Conservation (phyloP, 2,797 vertebrate genomes). For the Staurois parvus region DNA sequence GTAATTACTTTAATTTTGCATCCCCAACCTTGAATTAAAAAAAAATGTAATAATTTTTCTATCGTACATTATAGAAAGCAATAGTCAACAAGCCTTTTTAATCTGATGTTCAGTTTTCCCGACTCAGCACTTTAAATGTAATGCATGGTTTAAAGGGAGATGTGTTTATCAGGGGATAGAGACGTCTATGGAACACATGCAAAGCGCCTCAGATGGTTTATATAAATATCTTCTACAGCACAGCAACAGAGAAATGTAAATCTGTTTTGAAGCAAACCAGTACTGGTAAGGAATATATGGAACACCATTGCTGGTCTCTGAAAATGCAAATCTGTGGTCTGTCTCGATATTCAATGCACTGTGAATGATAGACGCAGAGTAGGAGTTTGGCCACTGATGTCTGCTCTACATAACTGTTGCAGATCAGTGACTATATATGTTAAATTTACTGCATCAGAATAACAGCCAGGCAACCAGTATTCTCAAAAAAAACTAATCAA, state of each 20-base stretch:
- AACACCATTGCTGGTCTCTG: too few relatives aligned
- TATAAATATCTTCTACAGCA: not conserved
- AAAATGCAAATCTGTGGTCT: not conserved
- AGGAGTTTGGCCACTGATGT: not conserved
- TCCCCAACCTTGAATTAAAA: conserved; percentile 34
- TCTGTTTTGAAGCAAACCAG: not conserved
- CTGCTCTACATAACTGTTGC: not conserved
- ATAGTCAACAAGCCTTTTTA: conserved; percentile 24
- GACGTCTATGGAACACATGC: conserved; percentile 6
- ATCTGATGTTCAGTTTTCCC: conserved; percentile 22
- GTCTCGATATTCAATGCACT: not conserved
- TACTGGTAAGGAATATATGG: not conserved
- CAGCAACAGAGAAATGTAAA: not conserved
- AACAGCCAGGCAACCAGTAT: too few relatives aligned
- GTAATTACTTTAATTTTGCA: conserved; percentile 52
- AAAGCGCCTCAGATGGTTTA: not conserved
- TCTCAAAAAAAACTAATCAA: too few relatives aligned
- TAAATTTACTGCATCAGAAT: too few relatives aligned
- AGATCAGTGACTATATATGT: not conserved
- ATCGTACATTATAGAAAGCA: conserved; percentile 14
- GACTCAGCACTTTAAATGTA: conserved; percentile 26
- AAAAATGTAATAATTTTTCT: conserved; percentile 11
- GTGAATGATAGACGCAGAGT: too few relatives aligned
- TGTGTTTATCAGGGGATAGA: conserved; percentile 13
- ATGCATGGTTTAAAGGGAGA: not conserved